Percentiles rank a stretch among this genome's conserved stretches.
These are phyloP conservation scores for Danio aesculapii DNA, from an alignment of 2,797 vertebrate genomes.

Conservation along the genomic window DNA sequence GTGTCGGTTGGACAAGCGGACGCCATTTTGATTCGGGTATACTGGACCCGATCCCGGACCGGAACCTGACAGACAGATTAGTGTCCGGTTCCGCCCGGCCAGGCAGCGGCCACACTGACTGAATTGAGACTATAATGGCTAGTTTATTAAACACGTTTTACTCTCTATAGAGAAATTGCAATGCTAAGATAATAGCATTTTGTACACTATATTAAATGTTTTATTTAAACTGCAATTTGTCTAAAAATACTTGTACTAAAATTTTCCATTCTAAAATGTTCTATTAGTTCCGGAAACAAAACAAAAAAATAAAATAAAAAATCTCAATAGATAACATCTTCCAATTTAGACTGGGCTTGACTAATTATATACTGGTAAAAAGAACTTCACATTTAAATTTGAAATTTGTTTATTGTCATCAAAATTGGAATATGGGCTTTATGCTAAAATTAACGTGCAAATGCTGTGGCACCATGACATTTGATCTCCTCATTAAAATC, in stretches of 20 bases:
- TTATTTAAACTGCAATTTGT: not conserved
- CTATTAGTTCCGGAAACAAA: slow-evolving; percentile 11
- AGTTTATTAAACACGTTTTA: not conserved
- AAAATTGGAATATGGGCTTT: too few species aligned
- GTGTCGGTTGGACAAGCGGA: slow-evolving; percentile 80
- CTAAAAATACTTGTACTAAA: not conserved
- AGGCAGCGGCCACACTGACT: not conserved
- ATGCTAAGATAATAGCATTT: too few species aligned
- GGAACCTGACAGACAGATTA: slow-evolving; percentile 4
- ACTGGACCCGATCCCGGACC: slow-evolving; percentile 32
- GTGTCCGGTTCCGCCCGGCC: slow-evolving; percentile 3
- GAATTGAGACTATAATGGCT: not conserved
- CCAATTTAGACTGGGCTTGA: too few species aligned
- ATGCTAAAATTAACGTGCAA: too few species aligned
- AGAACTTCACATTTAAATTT: too few species aligned
- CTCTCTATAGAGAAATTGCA: not conserved
- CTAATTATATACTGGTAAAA: too few species aligned
- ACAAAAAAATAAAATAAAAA: not conserved
- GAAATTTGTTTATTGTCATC: too few species aligned
- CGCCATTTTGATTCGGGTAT: slow-evolving; percentile 78
- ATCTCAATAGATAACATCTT: too few species aligned
- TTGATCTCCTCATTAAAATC: too few species aligned
- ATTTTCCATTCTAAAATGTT: too few species aligned
- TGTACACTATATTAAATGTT: too few species aligned
- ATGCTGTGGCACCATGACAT: too few species aligned